These are phyloP conservation scores for Rotaria sp. DNA, from an alignment of 2,888 invertebrate genomes.

Conservation along the genomic window DNA sequence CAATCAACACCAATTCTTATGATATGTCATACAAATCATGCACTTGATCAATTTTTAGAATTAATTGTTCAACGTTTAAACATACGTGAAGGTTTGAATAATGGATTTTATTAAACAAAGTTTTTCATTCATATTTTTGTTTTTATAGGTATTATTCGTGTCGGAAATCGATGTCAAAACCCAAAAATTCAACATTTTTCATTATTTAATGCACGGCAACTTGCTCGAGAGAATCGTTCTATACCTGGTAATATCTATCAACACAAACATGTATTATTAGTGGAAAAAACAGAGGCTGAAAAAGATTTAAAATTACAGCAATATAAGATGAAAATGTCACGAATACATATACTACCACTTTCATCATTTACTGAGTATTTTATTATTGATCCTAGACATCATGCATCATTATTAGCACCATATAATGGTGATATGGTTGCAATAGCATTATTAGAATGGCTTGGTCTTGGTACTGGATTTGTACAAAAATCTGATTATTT, in stretches of 20 bases:
- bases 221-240: not conserved
- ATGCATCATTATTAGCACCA: not conserved
- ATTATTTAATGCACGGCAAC: not conserved
- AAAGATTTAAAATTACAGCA: not conserved
- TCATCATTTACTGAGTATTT: not conserved
- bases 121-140: too few relatives aligned
- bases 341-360: not conserved
- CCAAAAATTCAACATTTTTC: constrained; percentile 33
- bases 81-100: not conserved
- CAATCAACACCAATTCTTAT: constrained; percentile 47
- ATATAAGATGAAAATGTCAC: not conserved
- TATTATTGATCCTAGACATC: not conserved
- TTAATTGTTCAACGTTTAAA: not conserved
- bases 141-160: constrained; percentile 40
- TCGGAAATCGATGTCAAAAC: constrained; percentile 42
- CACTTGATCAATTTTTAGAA: constrained; percentile 53
- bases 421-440: not conserved
- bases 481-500: not conserved
- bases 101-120: too few relatives aligned
- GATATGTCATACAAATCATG: constrained; percentile 55
- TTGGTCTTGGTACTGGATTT: not conserved
- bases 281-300: not conserved
- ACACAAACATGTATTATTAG: not conserved
- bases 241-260: not conserved
- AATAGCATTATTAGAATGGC: not conserved